Evolutionary conservation across 2,888 invertebrate genomes (phyloP), one percentile per base, ranked within the genome.

Genomic region (Amphipyra tragopoginis): DNA sequence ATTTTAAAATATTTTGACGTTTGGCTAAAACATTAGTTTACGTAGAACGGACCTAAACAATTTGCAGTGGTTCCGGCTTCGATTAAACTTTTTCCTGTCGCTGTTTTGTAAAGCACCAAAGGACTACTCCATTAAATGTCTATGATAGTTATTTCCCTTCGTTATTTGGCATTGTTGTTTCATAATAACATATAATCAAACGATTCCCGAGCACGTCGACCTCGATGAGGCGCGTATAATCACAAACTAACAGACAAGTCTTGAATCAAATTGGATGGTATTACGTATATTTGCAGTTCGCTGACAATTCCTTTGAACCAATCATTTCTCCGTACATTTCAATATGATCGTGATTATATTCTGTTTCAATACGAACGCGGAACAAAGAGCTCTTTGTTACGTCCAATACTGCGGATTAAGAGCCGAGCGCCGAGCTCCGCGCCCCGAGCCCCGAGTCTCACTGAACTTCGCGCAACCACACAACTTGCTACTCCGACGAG

Each of bases 251-350:
- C 13, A 9, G 13, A 10, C 33, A 21, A 40, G 1, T 10, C 6
- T 42, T 36, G 29, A 33, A 26, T 38, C 55, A n/a, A 10, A 21
- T 50, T 4, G 21, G 21, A 21, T 3, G 21, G 1, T 3, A 21
- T 21, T 21, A 5, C n/a, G 29, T 5, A 8, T n/a, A 9, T 64
- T 50, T 6, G 65, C n/a, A 15, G 38, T 14, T 13, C 21, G n/a
- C 15, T 15, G 26, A 66, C 13, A 10, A 56, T 47, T 56, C 29
- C 34, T 66, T 47, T 63, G 67, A 67, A 34, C 13, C 34, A 13
- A 21, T 45, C 14, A 50, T 5, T 44, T n/a, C 14, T 21, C 29
- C 2, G 45, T 5, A 14, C n/a, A 40, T 39, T 60, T 29, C 44
- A 40, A 50, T 60, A 56, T 21, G 8, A 39, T 15, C 4, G 44